These are phyloP conservation scores for Drosophila arawakana DNA, from an alignment of 1,140 invertebrate genomes.

Conservation along the genomic window DNA sequence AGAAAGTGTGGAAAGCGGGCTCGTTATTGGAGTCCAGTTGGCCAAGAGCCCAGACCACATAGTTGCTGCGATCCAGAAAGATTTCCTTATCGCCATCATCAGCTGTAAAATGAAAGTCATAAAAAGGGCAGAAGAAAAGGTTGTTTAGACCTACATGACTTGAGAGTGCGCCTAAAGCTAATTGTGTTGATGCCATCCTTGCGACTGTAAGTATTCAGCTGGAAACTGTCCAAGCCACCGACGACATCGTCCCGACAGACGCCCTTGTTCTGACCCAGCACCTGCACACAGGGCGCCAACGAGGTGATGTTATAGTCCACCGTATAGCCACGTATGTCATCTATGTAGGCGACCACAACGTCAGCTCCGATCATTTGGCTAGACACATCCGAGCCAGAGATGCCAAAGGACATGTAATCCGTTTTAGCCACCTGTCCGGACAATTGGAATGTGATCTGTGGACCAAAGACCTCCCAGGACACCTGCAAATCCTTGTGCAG, in stretches of 20 bases:
- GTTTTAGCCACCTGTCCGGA: slow-evolving; percentile 91
- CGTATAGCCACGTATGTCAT: slow-evolving; percentile 89
- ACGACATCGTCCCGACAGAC: slow-evolving; percentile 93
- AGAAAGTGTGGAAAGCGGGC: slow-evolving; percentile 93
- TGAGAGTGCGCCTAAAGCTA: slow-evolving; percentile 90
- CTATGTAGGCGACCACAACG: slow-evolving; percentile 91
- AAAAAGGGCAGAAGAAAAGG: not conserved
- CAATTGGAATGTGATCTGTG: slow-evolving; percentile 94
- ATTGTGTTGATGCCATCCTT: slow-evolving; percentile 91
- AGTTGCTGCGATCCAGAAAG: slow-evolving; percentile 87
- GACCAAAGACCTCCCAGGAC: slow-evolving; percentile 95
- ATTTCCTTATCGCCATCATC: slow-evolving; percentile 92
- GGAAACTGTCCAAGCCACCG: slow-evolving; percentile 91
- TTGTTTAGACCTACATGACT: slow-evolving; percentile 86
- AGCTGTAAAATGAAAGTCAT: slow-evolving; percentile 79
- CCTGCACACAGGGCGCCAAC: slow-evolving; percentile 93
- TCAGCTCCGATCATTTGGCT: slow-evolving; percentile 95
- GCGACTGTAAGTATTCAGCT: slow-evolving; percentile 89
- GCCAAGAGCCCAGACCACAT: slow-evolving; percentile 94
- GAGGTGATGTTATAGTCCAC: slow-evolving; percentile 95
- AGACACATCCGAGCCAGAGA: slow-evolving; percentile 89
- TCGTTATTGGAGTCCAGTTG: slow-evolving; percentile 91
- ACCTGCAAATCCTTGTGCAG: slow-evolving; percentile 93
- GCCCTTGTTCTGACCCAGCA: slow-evolving; percentile 92
- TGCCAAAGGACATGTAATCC: slow-evolving; percentile 95